Base-by-base conservation (phyloP, 2,797 vertebrate species). In the Buceros bicornis region DNA sequence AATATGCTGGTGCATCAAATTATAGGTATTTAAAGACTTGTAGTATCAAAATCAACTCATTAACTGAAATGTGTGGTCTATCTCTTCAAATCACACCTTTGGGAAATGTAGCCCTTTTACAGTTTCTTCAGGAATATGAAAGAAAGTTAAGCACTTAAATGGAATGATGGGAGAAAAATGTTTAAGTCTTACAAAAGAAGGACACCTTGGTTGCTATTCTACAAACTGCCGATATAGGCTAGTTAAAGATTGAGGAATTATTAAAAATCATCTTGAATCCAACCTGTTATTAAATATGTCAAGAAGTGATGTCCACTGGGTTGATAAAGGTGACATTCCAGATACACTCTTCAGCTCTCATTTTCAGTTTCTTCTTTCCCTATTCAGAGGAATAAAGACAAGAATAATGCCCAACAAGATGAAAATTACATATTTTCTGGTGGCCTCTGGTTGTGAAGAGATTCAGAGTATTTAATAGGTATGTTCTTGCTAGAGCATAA, bases 251-350 rank as follows among this genome's bases (percentile, higher is more conserved):
- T 77, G 42, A 94, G 48, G 64, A 88, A 43, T 10, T 5, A 2
- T 90, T 76, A 87, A 91, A 97, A 96, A 94, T 92, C 82, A 95
- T 92, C 74, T 54, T 80, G 60, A 86, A 94, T 72, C 35, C 76
- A 94, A 64, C 28, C 56, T 82, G 64, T 67, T 87, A 65, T 79
- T 96, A 89, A 94, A 82, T 90, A 91, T 58, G 60, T 89, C 86
- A 93, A 62, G 40, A 94, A 86, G 5, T 61, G 13, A 45, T 84
- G 60, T 43, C 33, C 40, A n/a, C 21, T 53, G 17, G 2, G 15
- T 53, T 89, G 92, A 66, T 82, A 84, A 93, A 93, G 42, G 40
- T 64, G 26, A 78, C 83, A 80, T 81, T 89, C 29, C 43, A 62
- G 56, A 40, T 93, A 77, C 14, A 15, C 8, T 64, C 45, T 74